These are phyloP conservation scores for Clupea harengus DNA, from an alignment of 2,113 vertebrate genomes.

Conservation along the genomic window DNA sequence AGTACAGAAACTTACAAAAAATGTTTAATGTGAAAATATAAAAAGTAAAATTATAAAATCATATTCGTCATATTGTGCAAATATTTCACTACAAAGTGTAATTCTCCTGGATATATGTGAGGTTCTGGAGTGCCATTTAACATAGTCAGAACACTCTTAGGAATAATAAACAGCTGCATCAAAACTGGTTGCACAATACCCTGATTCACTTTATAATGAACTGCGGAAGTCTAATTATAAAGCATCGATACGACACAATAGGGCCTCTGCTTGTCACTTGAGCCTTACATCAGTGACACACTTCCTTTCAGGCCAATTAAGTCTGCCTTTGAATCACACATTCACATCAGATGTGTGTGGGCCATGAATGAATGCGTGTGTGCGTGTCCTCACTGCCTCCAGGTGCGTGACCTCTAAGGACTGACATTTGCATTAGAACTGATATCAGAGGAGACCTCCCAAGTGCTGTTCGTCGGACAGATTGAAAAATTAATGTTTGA, in stretches of 20 bases:
- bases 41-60: neutral
- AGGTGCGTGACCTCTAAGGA: neutral
- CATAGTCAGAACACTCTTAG: neutral
- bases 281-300: neutral
- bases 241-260: neutral
- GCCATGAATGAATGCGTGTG: neutral
- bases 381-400: neutral
- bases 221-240: constrained; percentile 6
- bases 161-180: neutral
- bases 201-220: neutral
- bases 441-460: neutral
- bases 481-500: constrained; percentile 2
- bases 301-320: neutral
- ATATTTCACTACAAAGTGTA: neutral
- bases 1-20: neutral
- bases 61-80: neutral
- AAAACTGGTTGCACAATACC: neutral
- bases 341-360: neutral
- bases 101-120: neutral
- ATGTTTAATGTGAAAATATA: neutral
- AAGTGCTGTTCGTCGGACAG: neutral
- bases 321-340: neutral
- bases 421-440: neutral
- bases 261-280: neutral
- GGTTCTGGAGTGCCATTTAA: neutral